Percentiles rank a stretch among this genome's conserved stretches.
phyloP scores from a whole-genome alignment of 2,888 invertebrate genomes.

The Tetranychus piercei region DNA sequence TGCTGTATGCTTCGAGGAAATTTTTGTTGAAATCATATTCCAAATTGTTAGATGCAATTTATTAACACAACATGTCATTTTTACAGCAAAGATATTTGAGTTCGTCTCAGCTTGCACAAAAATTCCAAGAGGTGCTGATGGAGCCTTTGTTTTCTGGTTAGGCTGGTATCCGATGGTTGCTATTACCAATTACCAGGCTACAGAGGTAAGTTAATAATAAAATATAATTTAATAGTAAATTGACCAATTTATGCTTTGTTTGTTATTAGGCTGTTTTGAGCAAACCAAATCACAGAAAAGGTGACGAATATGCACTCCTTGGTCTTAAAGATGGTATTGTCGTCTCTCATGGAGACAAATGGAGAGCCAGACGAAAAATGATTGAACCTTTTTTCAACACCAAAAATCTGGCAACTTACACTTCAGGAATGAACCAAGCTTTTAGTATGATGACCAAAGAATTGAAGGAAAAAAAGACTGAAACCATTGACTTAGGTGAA shows the following conservation, averaged over 20 bases:
- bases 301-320: not conserved
- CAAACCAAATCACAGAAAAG: not conserved
- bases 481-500: not conserved
- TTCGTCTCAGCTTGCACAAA: not conserved
- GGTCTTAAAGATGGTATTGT: not conserved
- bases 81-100: not conserved
- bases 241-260: not conserved
- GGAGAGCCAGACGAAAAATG: conserved; percentile 16
- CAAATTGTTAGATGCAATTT: too few species aligned
- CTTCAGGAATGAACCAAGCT: not conserved
- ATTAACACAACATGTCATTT: not conserved
- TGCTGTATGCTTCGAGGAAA: too few species aligned
- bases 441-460: not conserved
- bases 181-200: not conserved
- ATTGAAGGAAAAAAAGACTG: not conserved
- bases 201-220: not conserved
- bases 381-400: conserved; percentile 17
- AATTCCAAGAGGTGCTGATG: not conserved
- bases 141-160: not conserved
- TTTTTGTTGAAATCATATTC: too few species aligned
- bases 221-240: not conserved
- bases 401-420: conserved; percentile 3
- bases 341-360: not conserved
- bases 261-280: not conserved
- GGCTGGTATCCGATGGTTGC: not conserved